Evolutionary conservation across 1,140 invertebrate genomes (phyloP).

Genomic region (Leptoteleia sp.): DNA sequence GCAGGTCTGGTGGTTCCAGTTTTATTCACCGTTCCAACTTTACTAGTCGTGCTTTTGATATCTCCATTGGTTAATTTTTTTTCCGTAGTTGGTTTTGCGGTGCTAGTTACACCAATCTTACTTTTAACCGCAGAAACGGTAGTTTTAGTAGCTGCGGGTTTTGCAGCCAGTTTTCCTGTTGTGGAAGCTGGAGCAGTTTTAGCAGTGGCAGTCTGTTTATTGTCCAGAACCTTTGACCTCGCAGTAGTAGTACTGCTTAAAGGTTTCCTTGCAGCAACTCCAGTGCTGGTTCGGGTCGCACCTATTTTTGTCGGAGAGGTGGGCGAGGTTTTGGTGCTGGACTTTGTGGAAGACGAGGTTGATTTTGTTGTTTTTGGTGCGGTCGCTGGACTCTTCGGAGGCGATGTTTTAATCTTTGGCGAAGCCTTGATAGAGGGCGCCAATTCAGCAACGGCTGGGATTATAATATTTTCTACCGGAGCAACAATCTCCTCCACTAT

Average conservation of each 20-base stretch:
- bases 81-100: conserved; percentile 66
- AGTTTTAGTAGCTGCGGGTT: conserved; percentile 40
- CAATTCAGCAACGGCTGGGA: conserved; percentile 69
- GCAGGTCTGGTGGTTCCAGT: conserved; percentile 29
- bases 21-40: conserved; percentile 45
- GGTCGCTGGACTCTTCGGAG: conserved; percentile 55
- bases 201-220: conserved; percentile 56
- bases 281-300: conserved; percentile 49
- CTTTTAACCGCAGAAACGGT: conserved; percentile 70
- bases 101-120: conserved; percentile 36
- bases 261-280: conserved; percentile 69
- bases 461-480: neutral
- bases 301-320: conserved; percentile 74
- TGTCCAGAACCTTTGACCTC: conserved; percentile 49
- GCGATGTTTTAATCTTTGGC: conserved; percentile 57
- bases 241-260: conserved; percentile 38
- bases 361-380: conserved; percentile 68
- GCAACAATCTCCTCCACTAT: neutral
- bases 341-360: conserved; percentile 55
- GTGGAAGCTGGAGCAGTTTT: conserved; percentile 33
- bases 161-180: conserved; percentile 10
- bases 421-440: conserved; percentile 54
- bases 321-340: conserved; percentile 71
- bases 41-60: conserved; percentile 72
- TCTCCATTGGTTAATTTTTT: conserved; percentile 83